These are phyloP conservation scores for Itoplectis maculator DNA, from an alignment of 2,888 invertebrate species.

Conservation along the genomic window DNA sequence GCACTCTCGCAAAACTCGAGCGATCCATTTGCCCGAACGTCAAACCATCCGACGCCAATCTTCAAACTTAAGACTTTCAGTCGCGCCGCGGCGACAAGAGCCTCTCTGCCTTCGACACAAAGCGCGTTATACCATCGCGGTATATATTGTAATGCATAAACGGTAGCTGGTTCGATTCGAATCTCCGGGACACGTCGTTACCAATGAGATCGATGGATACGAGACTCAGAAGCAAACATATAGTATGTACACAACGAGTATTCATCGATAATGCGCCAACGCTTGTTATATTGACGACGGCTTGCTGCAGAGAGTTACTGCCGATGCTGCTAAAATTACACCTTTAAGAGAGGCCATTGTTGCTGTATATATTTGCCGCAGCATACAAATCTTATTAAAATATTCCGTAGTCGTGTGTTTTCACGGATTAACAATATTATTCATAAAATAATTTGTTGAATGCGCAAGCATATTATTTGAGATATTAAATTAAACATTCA, in stretches of 20 bases:
- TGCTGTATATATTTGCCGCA: too few relatives aligned
- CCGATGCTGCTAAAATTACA: conserved; percentile 21
- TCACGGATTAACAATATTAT: too few relatives aligned
- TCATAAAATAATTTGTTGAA: too few relatives aligned
- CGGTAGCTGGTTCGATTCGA: conserved; percentile 23
- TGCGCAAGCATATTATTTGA: too few relatives aligned
- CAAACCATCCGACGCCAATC: conserved; percentile 53
- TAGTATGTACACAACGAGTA: not conserved
- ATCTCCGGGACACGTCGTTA: conserved; percentile 29
- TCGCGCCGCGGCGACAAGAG: not conserved
- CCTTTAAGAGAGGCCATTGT: not conserved
- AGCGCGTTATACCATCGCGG: conserved; percentile 12
- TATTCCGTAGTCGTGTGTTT: too few relatives aligned
- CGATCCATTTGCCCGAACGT: conserved; percentile 60
- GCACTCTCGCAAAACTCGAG: conserved; percentile 60
- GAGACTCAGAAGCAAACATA: not conserved
- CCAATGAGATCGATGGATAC: conserved; percentile 40
- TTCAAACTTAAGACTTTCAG: conserved; percentile 37
- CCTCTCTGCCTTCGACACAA: conserved; percentile 8
- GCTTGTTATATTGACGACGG: not conserved
- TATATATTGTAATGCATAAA: conserved; percentile 13
- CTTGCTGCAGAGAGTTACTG: not conserved
- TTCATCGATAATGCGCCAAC: conserved; percentile 2
- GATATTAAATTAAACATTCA: too few relatives aligned
- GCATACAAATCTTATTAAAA: too few relatives aligned